Evolutionary conservation across 37 sponge, comb jelly and placozoan genomes (phyloP).

Genomic region (Geodia barretti): DNA sequence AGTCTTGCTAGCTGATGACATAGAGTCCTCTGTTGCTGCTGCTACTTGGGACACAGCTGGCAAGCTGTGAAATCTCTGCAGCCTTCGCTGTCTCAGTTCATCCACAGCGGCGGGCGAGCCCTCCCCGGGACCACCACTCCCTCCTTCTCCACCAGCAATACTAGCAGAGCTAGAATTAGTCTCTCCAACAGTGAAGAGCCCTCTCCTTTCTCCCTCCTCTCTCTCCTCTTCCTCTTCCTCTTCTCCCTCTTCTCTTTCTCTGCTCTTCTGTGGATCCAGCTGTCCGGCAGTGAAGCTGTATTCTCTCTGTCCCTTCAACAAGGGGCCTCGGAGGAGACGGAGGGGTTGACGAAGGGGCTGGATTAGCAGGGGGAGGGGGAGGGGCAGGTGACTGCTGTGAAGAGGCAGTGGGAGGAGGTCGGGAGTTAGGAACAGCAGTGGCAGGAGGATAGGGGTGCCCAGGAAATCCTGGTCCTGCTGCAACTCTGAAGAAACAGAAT

Average conservation of each 20-base stretch:
- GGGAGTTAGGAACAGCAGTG: neutral
- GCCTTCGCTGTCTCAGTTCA: conserved; percentile 40
- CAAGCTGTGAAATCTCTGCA: conserved; percentile 45
- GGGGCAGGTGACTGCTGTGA: neutral
- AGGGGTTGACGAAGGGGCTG: neutral
- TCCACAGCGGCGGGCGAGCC: neutral
- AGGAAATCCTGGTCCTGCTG: conserved; percentile 30
- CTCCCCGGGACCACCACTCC: neutral
- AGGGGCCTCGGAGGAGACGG: neutral
- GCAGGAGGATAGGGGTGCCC: neutral
- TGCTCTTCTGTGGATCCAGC: neutral
- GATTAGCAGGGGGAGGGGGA: neutral
- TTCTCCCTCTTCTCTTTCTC: conserved; percentile 3
- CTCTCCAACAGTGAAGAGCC: neutral
- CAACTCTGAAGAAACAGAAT: neutral
- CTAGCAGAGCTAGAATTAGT: neutral
- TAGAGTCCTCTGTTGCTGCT: neutral
- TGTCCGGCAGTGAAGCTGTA: neutral
- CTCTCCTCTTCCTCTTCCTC: neutral
- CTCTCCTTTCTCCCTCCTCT: neutral
- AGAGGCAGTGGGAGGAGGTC: neutral
- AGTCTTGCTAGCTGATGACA: too few species aligned
- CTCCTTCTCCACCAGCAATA: neutral
- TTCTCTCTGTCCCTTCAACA: neutral
- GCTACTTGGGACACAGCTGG: too few species aligned